phyloP scores from a whole-genome alignment of 1,140 invertebrate genomes.

The Drosophila santomea region DNA sequence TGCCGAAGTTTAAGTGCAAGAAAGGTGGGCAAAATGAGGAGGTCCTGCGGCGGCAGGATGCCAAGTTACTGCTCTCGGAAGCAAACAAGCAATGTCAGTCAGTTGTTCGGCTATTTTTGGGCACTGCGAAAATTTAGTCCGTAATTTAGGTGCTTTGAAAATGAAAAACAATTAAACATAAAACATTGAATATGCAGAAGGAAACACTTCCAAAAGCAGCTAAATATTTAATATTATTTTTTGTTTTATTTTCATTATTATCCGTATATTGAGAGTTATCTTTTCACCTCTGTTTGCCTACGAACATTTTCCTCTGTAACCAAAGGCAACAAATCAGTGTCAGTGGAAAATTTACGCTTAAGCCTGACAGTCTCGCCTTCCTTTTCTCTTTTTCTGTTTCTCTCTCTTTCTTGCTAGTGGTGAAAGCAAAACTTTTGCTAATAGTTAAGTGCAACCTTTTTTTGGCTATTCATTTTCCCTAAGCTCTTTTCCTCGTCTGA shows the following conservation, averaged over 20 bases:
- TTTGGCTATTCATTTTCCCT: not conserved
- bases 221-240: not conserved
- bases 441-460: slow-evolving; percentile 44
- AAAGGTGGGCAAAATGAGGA: slow-evolving; percentile 15
- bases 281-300: not conserved
- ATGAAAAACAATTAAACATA: not conserved
- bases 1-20: slow-evolving; percentile 48
- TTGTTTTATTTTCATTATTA: not conserved
- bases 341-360: slow-evolving; percentile 60
- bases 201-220: too few species aligned
- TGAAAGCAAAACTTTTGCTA: slow-evolving; percentile 38
- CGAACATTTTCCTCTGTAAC: not conserved
- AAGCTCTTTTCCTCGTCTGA: slow-evolving; percentile 16
- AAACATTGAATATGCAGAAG: not conserved
- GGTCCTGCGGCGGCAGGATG: not conserved
- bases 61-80: slow-evolving; percentile 34
- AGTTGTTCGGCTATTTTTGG: slow-evolving; percentile 24
- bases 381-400: not conserved
- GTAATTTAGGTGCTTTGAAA: too few species aligned
- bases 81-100: slow-evolving; percentile 54
- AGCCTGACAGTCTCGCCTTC: slow-evolving; percentile 28
- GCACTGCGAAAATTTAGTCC: slow-evolving; percentile 1
- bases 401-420: not conserved
- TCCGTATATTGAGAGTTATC: too few species aligned
- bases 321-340: slow-evolving; percentile 65